These are phyloP conservation scores for Pangasianodon hypophthalmus DNA, from an alignment of 2,113 vertebrate genomes.

Conservation along the genomic window DNA sequence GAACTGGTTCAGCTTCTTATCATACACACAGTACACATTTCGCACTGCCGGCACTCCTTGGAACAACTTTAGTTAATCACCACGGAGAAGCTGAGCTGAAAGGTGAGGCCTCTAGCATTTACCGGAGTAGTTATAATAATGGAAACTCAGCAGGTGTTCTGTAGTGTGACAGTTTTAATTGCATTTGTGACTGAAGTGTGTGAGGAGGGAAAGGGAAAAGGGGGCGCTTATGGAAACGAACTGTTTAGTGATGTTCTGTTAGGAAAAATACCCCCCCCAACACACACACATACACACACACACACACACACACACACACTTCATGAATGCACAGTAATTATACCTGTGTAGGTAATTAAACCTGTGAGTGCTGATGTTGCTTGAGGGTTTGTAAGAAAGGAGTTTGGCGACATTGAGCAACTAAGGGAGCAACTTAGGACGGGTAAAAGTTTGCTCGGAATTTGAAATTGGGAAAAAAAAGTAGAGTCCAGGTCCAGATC, in stretches of 20 bases:
- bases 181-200: neutral
- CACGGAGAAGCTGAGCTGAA: slow-evolving; percentile 1
- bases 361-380: neutral
- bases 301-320: no score
- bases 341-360: neutral
- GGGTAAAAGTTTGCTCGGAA: neutral
- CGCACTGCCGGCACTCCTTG: no score
- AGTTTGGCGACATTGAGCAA: neutral
- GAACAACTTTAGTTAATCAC: slow-evolving; percentile 12
- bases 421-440: no score
- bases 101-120: slow-evolving; percentile 9
- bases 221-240: neutral
- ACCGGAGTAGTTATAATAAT: neutral
- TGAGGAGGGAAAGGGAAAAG: neutral
- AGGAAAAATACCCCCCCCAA: neutral
- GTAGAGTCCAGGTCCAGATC: neutral
- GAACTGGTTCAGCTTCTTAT: no score
- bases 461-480: neutral
- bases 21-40: neutral
- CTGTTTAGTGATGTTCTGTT: neutral
- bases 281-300: no score
- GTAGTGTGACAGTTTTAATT: neutral
- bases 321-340: neutral
- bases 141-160: neutral
- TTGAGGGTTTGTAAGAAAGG: neutral